Evolutionary conservation across 2,113 vertebrate genomes (phyloP).

Genomic region (Pollimyrus isidori): DNA sequence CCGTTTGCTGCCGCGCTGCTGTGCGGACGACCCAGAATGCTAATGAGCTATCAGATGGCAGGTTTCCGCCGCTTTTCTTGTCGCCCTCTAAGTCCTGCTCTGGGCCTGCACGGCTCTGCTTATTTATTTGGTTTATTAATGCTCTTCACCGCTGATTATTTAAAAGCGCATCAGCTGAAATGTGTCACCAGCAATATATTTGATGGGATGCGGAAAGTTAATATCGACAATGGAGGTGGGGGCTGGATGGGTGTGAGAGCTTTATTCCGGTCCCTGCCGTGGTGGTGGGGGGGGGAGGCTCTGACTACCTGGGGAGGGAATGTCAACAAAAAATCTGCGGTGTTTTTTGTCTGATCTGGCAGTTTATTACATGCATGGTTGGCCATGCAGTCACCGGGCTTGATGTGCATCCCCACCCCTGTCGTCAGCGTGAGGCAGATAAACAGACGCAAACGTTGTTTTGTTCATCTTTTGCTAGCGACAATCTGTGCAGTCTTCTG

Average conservation of each 20-base stretch:
- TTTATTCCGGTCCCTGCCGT: neutral
- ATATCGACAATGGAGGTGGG: neutral
- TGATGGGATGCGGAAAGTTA: neutral
- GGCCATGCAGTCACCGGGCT: neutral
- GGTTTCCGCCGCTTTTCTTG: neutral
- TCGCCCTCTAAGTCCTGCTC: neutral
- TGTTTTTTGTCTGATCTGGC: constrained; percentile 2
- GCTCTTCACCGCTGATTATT: constrained; percentile 3
- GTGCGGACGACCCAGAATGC: neutral
- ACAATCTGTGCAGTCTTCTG: neutral
- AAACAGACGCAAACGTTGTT: neutral
- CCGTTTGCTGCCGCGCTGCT: neutral
- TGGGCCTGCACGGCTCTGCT: neutral
- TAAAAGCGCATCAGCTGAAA: constrained; percentile 2
- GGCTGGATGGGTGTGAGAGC: neutral
- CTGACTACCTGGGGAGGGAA: constrained; percentile 12
- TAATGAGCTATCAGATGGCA: neutral
- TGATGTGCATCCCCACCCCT: neutral
- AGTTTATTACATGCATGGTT: constrained; percentile 12
- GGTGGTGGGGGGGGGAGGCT: neutral
- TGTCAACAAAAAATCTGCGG: neutral
- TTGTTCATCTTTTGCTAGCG: neutral
- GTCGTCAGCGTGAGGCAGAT: neutral
- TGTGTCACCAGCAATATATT: neutral
- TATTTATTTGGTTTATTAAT: constrained; percentile 14